Evolutionary conservation across 1,140 invertebrate species (phyloP), one percentile per base, ranked within the genome.

Genomic region (Vanessa tameamea): DNA sequence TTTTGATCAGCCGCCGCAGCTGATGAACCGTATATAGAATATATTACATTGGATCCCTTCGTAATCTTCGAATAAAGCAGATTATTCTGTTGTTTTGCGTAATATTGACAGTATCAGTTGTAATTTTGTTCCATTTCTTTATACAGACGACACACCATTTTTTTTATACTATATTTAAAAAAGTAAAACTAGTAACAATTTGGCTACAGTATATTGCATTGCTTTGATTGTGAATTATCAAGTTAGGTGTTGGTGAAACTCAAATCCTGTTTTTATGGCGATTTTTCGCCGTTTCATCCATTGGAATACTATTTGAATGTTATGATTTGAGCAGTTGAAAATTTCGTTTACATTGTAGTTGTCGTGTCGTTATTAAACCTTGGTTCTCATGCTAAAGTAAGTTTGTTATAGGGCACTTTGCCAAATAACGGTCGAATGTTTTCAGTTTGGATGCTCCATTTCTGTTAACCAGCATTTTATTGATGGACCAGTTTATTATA

Each of bases 1-100:
- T 73, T 77, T 55, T 64, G 55, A 50, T n/a, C 47, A 70, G 51
- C n/a, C 9, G 16, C 11, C 12, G 53, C 53, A 55, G 69, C 64
- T 68, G 61, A 69, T 77, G 67, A 77, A 70, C 67, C 59, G 69
- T 51, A 64, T 50, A 48, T 31, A 31, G 37, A 55, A 70, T 77
- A 77, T 73, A 70, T 57, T 51, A 70, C 64, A 55, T 72, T 72
- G 14, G 26, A 48, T 71, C 26, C 61, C 48, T 16, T 31, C 61
- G 59, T 70, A 70, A 61, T 50, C 20, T 63, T 47, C 47, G 50
- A 63, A 50, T 64, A 47, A 53, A 37, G n/a, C 43, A 23, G 26
- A 64, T 70, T 70, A 51, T 23, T 23, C 53, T 20, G 12, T 57
- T 57, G 53, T 57, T 57, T 26, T 23, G 16, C 11, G 12, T 57